Evolutionary conservation across 2,113 vertebrate genomes (phyloP).

Genomic region (Tetrao urogallus): DNA sequence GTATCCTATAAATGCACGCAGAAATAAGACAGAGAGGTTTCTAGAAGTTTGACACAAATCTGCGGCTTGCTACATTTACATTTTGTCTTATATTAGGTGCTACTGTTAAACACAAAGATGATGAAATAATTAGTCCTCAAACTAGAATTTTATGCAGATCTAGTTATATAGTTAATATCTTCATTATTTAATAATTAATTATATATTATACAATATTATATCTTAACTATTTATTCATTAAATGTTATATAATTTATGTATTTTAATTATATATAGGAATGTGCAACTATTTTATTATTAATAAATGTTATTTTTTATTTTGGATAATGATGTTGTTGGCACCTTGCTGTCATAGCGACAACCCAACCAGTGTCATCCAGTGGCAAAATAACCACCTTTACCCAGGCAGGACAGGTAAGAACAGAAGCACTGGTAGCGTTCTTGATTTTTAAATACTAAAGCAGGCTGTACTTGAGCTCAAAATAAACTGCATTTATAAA

Average conservation of each 20-base stretch:
- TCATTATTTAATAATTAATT: too few relatives aligned
- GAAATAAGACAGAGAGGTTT: background rate
- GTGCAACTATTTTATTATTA: background rate
- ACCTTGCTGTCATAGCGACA: background rate
- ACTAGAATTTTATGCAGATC: background rate
- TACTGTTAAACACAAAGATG: background rate
- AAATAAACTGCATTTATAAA: background rate
- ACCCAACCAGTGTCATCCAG: background rate
- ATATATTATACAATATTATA: too few relatives aligned
- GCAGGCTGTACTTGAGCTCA: background rate
- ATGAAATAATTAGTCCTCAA: background rate
- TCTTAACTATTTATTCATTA: too few relatives aligned
- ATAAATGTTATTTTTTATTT: background rate
- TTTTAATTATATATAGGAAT: background rate
- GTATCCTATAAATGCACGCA: background rate
- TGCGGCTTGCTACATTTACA: background rate
- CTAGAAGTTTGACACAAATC: background rate
- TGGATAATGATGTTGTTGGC: background rate
- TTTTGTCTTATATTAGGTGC: background rate
- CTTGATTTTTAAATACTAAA: background rate
- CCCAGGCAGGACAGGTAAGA: background rate
- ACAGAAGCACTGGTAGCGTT: background rate
- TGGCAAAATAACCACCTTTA: background rate
- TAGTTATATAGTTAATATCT: background rate
- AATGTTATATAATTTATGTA: too few relatives aligned